A percentile compares a stretch with the other conserved stretches of the same genome.
Conservation (phyloP, 2,797 vertebrate genomes). For the Gallirallus australis region DNA sequence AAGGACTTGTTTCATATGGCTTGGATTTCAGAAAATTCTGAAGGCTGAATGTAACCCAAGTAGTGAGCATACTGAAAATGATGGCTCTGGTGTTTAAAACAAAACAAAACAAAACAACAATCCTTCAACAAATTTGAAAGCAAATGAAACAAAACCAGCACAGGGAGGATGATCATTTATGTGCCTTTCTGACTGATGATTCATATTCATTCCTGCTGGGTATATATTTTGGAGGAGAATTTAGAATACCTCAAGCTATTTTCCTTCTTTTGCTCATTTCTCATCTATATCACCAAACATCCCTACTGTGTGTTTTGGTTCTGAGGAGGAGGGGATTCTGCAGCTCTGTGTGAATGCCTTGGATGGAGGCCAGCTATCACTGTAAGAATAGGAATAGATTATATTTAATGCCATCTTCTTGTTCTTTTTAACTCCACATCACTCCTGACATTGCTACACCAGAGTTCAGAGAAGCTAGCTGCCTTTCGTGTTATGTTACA, state of each 20-base stretch:
- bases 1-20: not conserved
- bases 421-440: not conserved
- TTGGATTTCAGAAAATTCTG: conserved; percentile 8
- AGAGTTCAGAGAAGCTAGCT: not conserved
- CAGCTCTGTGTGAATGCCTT: not conserved
- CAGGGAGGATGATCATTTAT: not conserved
- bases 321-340: not conserved
- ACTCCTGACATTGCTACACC: not conserved
- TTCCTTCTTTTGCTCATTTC: conserved; percentile 42
- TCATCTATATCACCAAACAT: conserved; percentile 33
- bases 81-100: not conserved
- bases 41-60: not conserved
- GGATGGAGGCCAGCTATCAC: not conserved
- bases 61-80: not conserved
- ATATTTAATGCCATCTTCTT: conserved; percentile 30
- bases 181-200: conserved; percentile 20
- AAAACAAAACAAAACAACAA: not conserved
- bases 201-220: not conserved
- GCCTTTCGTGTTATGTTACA: not conserved
- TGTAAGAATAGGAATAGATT: not conserved
- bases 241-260: conserved; percentile 37
- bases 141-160: conserved; percentile 6
- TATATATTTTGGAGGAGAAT: conserved; percentile 56
- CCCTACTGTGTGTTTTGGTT: conserved; percentile 23
- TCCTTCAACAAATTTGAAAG: not conserved